Percentiles rank a stretch among this genome's conserved stretches.
Conservation (phyloP, 2,797 vertebrate genomes). For the Dipus sagitta region DNA sequence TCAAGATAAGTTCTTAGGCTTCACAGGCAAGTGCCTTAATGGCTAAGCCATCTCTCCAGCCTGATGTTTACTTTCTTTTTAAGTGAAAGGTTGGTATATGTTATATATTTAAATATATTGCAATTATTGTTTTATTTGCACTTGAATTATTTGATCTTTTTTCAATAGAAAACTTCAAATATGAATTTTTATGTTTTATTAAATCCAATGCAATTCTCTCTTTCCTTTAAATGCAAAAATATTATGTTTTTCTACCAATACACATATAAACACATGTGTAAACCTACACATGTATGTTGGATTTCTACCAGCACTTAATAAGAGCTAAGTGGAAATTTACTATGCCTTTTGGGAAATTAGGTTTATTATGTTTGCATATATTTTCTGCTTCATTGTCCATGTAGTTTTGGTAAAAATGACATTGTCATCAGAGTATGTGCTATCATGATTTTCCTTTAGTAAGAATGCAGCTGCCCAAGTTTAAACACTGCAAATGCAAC, state of each 20-base stretch:
- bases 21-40: too few species aligned
- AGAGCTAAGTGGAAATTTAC: slow-evolving; percentile 4
- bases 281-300: neutral
- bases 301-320: neutral
- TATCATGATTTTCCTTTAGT: neutral
- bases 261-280: neutral
- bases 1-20: too few species aligned
- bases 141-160: slow-evolving; percentile 18
- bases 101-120: neutral
- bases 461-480: neutral
- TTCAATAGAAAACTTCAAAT: neutral
- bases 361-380: neutral
- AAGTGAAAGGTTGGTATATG: neutral
- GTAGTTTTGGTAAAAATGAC: neutral
- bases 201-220: neutral
- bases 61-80: neutral
- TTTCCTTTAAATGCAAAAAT: neutral
- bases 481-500: neutral
- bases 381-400: neutral
- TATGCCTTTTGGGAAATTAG: neutral
- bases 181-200: neutral
- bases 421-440: neutral
- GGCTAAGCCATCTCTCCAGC: too few species aligned
- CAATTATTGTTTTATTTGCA: neutral
- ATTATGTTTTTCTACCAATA: neutral